Evolutionary conservation across 2,113 vertebrate genomes (phyloP).

Genomic region (Oxyura jamaicensis): DNA sequence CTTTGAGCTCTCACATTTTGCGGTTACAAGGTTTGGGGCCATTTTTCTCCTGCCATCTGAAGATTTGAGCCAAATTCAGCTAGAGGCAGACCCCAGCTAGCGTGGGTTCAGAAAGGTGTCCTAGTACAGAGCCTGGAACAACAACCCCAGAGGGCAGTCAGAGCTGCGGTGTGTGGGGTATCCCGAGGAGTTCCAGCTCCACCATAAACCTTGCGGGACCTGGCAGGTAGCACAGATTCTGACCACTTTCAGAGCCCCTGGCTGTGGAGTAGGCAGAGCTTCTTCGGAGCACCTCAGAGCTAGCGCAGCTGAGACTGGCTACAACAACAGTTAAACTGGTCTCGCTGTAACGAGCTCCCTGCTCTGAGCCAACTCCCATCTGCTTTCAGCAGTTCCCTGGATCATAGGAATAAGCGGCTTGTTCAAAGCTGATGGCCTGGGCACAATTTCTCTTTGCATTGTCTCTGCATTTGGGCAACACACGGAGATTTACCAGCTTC

Average conservation of each 20-base stretch:
- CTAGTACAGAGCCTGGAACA: neutral
- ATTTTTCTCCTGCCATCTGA: neutral
- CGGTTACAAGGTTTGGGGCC: neutral
- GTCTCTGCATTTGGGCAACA: neutral
- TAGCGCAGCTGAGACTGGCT: neutral
- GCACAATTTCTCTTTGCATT: neutral
- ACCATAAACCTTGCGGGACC: neutral
- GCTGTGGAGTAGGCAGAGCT: neutral
- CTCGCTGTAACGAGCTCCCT: neutral
- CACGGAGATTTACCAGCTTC: neutral
- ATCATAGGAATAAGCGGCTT: neutral
- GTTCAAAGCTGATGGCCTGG: neutral
- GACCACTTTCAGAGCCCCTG: neutral
- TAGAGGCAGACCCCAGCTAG: neutral
- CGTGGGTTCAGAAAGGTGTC: neutral
- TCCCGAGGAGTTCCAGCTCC: accelerated
- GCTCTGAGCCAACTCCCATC: neutral
- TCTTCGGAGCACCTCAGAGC: neutral
- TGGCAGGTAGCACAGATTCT: accelerated
- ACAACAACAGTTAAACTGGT: neutral
- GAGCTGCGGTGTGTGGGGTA: neutral
- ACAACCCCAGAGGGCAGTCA: neutral
- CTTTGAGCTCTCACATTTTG: neutral
- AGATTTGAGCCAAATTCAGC: neutral
- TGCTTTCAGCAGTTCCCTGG: neutral